Percentiles rank a stretch among this genome's conserved stretches.
Evolutionary conservation across 2,888 invertebrate genomes (phyloP).

Genomic region (Marronus borbonicus): DNA sequence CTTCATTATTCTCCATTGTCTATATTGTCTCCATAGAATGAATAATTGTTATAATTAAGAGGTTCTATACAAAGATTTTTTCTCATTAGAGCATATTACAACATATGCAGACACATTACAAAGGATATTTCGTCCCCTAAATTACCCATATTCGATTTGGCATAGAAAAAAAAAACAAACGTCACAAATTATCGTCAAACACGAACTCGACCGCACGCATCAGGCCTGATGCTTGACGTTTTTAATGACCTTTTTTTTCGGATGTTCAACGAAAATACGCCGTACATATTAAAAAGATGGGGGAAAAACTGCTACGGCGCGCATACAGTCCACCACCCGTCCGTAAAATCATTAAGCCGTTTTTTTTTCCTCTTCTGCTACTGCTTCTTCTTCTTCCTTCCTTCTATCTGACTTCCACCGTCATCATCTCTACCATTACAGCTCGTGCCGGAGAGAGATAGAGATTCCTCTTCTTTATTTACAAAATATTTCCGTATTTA

Average conservation of each 20-base stretch:
- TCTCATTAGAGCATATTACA: neutral
- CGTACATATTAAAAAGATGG: conserved; percentile 7
- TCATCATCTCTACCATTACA: neutral
- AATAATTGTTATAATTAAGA: too few species aligned
- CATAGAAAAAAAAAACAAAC: neutral
- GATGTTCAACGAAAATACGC: conserved; percentile 5
- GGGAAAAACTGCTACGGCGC: neutral
- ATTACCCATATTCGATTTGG: neutral
- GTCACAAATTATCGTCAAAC: conserved; percentile 1
- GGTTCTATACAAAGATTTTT: too few species aligned
- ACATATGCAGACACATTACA: neutral
- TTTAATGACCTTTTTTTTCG: conserved; percentile 23
- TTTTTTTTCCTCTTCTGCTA: conserved; percentile 2
- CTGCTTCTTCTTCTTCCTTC: neutral
- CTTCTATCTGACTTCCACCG: neutral
- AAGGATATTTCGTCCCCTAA: neutral
- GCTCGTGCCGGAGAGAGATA: neutral
- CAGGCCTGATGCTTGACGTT: neutral
- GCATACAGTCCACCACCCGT: conserved; percentile 25
- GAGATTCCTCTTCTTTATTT: conserved; percentile 45
- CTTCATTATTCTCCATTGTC: too few species aligned
- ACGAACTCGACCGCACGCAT: neutral
- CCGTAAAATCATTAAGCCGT: conserved; percentile 36
- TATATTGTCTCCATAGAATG: too few species aligned
- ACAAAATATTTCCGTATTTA: conserved; percentile 50